These are phyloP conservation scores for Stictocephala bisonia DNA, from an alignment of 2,888 invertebrate genomes.

Conservation along the genomic window DNA sequence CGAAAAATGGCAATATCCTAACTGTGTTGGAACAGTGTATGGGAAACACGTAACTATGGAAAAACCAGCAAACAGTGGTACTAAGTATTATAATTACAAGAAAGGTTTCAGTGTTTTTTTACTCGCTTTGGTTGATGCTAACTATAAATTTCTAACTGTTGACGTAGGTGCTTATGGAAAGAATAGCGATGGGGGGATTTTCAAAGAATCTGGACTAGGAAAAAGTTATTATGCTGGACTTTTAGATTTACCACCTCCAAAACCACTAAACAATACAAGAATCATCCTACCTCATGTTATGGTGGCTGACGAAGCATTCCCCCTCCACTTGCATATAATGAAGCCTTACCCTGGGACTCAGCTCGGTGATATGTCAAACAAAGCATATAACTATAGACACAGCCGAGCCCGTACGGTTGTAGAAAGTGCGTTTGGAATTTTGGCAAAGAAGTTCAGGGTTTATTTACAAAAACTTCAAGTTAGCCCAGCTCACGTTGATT, in stretches of 20 bases:
- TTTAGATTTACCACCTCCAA: too few species aligned
- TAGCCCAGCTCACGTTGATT: not conserved
- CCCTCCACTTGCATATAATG: not conserved
- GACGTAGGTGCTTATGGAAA: slow-evolving; percentile 51
- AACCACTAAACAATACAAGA: too few species aligned
- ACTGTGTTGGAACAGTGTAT: slow-evolving; percentile 53
- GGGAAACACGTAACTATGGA: slow-evolving; percentile 50
- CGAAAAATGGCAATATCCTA: slow-evolving; percentile 52
- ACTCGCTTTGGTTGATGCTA: slow-evolving; percentile 49
- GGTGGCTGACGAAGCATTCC: not conserved
- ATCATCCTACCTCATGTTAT: too few species aligned
- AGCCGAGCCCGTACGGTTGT: not conserved
- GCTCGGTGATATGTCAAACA: not conserved
- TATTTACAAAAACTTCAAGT: not conserved
- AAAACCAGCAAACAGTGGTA: slow-evolving; percentile 43
- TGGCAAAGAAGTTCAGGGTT: not conserved
- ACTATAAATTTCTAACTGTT: slow-evolving; percentile 48
- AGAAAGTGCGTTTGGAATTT: slow-evolving; percentile 16
- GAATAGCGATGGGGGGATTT: slow-evolving; percentile 49
- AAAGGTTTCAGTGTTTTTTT: slow-evolving; percentile 46
- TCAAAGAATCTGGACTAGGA: slow-evolving; percentile 46
- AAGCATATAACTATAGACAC: not conserved
- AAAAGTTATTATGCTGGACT: too few species aligned
- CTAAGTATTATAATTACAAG: slow-evolving; percentile 49
- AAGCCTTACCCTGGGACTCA: not conserved